Conservation (phyloP, 2,113 vertebrate genomes). For the Pachycephala philippinensis region DNA sequence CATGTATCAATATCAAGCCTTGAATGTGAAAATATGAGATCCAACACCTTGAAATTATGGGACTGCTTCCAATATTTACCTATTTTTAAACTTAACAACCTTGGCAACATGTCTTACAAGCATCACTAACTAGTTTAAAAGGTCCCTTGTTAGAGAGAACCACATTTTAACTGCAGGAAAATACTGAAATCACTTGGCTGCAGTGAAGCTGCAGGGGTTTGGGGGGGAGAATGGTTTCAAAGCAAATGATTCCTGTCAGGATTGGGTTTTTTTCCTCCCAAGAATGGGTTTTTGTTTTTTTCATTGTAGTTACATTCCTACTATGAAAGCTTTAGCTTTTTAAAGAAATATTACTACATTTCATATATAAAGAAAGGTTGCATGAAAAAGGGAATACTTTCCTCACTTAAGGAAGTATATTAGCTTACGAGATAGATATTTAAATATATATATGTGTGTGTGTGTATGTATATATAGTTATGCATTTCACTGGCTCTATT, state of each 20-base stretch:
- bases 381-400: background rate
- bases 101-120: conserved; percentile 15
- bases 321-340: background rate
- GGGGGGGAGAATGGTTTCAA: background rate
- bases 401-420: background rate
- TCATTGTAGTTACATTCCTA: background rate
- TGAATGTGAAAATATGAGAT: background rate
- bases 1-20: background rate
- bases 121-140: background rate
- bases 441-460: background rate
- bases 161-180: conserved; percentile 10
- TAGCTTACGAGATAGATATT: background rate
- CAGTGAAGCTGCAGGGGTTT: background rate
- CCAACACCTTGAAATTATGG: background rate
- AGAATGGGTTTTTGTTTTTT: background rate
- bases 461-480: background rate
- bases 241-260: background rate
- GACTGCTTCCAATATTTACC: background rate
- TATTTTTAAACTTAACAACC: conserved; percentile 28
- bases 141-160: background rate
- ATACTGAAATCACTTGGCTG: conserved; percentile 13
- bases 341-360: background rate
- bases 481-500: background rate
- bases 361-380: background rate
- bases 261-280: background rate